These are phyloP conservation scores for Didymodactylos carnosus DNA, from an alignment of 2,888 invertebrate genomes.

Conservation along the genomic window DNA sequence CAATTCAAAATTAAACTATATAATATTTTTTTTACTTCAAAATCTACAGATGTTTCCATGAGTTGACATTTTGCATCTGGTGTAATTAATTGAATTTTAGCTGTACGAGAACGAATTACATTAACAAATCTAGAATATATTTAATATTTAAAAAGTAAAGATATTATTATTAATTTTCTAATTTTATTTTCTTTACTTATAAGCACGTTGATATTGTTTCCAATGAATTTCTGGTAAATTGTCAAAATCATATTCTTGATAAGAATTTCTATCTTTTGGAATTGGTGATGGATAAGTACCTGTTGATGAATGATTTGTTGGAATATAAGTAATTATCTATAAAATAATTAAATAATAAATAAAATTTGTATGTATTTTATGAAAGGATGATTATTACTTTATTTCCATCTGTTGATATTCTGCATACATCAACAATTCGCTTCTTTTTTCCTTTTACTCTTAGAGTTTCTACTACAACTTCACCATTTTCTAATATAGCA, in stretches of 20 bases:
- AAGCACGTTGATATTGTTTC: constrained; percentile 74
- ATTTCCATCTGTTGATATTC: constrained; percentile 69
- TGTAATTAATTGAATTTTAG: constrained; percentile 73
- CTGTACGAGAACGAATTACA: constrained; percentile 70
- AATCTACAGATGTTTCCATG: constrained; percentile 52
- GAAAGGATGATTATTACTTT: too few relatives aligned
- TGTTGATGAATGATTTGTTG: constrained; percentile 37
- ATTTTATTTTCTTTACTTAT: constrained; percentile 30
- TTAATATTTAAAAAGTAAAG: background rate
- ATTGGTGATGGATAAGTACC: constrained; percentile 42
- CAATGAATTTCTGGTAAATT: constrained; percentile 66
- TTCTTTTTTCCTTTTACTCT: constrained; percentile 50
- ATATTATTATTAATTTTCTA: constrained; percentile 13
- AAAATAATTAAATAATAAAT: too few relatives aligned
- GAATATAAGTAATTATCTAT: constrained; percentile 37
- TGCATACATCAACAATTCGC: constrained; percentile 48
- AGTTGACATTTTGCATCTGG: constrained; percentile 62
- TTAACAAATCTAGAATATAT: constrained; percentile 44
- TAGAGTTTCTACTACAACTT: constrained; percentile 40
- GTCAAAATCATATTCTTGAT: constrained; percentile 41
- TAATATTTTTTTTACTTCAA: too few relatives aligned
- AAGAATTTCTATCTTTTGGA: constrained; percentile 35
- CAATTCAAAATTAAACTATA: too few relatives aligned
- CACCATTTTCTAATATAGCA: constrained; percentile 31
- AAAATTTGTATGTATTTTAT: too few relatives aligned